These are phyloP conservation scores for Neodiprion lecontei DNA, from an alignment of 1,140 invertebrate genomes.

Conservation along the genomic window DNA sequence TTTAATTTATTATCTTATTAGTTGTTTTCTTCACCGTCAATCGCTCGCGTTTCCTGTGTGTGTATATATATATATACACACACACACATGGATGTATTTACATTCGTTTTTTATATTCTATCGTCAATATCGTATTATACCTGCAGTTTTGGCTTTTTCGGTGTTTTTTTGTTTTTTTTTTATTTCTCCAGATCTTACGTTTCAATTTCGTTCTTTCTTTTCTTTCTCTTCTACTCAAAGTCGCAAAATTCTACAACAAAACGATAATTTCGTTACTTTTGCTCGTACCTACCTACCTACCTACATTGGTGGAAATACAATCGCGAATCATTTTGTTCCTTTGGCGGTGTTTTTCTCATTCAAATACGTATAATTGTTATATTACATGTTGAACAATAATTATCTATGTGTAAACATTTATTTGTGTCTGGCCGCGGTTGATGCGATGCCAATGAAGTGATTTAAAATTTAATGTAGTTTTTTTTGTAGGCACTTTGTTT, in stretches of 20 bases:
- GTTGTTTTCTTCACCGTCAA: conserved; percentile 16
- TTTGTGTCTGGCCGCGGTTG: too few relatives aligned
- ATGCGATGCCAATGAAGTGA: too few relatives aligned
- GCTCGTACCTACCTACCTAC: too few relatives aligned
- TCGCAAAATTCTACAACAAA: background rate
- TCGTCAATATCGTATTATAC: too few relatives aligned
- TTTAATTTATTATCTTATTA: background rate
- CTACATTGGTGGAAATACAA: conserved; percentile 1
- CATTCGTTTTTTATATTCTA: background rate
- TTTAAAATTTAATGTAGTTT: too few relatives aligned
- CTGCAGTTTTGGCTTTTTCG: too few relatives aligned
- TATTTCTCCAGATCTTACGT: too few relatives aligned
- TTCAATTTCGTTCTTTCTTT: conserved; percentile 1
- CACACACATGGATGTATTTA: background rate
- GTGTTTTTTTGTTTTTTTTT: background rate
- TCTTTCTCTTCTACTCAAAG: conserved; percentile 14
- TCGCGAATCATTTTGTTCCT: conserved; percentile 1
- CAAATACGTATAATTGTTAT: background rate
- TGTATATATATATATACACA: too few relatives aligned
- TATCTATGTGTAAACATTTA: background rate
- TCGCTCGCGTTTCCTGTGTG: background rate
- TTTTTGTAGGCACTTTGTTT: too few relatives aligned
- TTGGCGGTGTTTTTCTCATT: conserved; percentile 5
- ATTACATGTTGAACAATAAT: background rate
- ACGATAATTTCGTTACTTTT: background rate